phyloP scores from a whole-genome alignment of 2,113 vertebrate genomes.

The Polypterus senegalus region DNA sequence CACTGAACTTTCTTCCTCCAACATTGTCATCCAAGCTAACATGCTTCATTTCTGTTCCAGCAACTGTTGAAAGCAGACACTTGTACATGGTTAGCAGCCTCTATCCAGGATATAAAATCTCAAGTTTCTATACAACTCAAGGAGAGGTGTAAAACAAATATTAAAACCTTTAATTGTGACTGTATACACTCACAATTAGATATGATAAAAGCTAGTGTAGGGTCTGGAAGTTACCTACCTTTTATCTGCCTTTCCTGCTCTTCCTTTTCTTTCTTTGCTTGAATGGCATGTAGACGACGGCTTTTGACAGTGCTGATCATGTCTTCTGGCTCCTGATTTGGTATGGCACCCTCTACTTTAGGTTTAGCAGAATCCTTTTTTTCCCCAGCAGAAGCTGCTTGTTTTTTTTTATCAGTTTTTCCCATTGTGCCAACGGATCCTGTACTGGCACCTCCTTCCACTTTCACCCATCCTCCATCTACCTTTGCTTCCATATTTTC shows the following conservation, averaged over 20 bases:
- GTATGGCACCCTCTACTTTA: constrained; percentile 37
- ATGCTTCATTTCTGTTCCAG: too few species aligned
- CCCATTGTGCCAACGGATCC: constrained; percentile 27
- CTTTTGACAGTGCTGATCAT: constrained; percentile 92
- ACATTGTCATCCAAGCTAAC: too few species aligned
- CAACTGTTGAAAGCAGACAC: too few species aligned
- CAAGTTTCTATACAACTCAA: too few species aligned
- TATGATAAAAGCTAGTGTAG: too few species aligned
- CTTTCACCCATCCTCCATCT: constrained; percentile 34
- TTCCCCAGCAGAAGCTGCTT: constrained; percentile 18
- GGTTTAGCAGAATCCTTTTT: constrained; percentile 26
- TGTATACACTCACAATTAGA: too few species aligned
- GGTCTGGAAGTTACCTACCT: constrained; percentile 46
- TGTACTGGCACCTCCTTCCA: constrained; percentile 12
- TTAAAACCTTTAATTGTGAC: too few species aligned
- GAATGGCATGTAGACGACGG: constrained; percentile 73
- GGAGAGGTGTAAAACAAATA: too few species aligned
- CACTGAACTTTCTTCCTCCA: too few species aligned
- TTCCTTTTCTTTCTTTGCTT: constrained; percentile 87
- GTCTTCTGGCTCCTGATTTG: constrained; percentile 58
- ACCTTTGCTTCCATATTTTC: constrained; percentile 71
- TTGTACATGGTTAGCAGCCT: too few species aligned
- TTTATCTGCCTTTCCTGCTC: constrained; percentile 77
- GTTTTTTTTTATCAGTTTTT: constrained; percentile 60
- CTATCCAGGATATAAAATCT: too few species aligned